These are phyloP conservation scores for Diadophis punctatus DNA, from an alignment of 2,113 vertebrate species.

Conservation along the genomic window DNA sequence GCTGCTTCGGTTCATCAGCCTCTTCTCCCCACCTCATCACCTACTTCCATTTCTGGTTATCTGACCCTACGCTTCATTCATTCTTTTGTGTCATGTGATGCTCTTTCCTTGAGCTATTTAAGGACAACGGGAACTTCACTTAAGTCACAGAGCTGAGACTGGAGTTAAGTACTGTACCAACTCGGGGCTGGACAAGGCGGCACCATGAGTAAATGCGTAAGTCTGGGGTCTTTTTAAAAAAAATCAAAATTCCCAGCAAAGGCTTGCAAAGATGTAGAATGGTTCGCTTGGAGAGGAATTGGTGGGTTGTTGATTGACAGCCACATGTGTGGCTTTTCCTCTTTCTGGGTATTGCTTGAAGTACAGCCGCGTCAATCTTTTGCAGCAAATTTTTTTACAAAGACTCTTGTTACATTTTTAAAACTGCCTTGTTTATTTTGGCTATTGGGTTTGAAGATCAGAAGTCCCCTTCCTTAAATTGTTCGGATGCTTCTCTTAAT, in stretches of 20 bases:
- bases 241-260: not conserved
- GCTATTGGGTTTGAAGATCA: not conserved
- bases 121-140: not conserved
- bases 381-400: not conserved
- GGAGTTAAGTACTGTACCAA: not conserved
- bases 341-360: not conserved
- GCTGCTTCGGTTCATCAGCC: not conserved
- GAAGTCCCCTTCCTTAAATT: not conserved
- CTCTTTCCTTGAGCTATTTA: constrained; percentile 2
- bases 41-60: not conserved
- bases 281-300: not conserved
- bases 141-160: not conserved
- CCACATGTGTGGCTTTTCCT: not conserved
- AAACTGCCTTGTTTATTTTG: not conserved
- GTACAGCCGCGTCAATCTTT: not conserved
- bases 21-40: not conserved
- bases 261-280: not conserved
- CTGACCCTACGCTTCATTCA: not conserved
- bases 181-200: not conserved
- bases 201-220: constrained; percentile 58
- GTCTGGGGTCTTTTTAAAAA: not conserved
- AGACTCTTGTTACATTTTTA: not conserved
- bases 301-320: not conserved
- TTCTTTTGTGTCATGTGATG: constrained; percentile 24
- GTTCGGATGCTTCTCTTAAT: not conserved